Percentiles rank a stretch among this genome's conserved stretches.
Evolutionary conservation across 1,140 invertebrate species (phyloP).

Genomic region (Helicoverpa zea): DNA sequence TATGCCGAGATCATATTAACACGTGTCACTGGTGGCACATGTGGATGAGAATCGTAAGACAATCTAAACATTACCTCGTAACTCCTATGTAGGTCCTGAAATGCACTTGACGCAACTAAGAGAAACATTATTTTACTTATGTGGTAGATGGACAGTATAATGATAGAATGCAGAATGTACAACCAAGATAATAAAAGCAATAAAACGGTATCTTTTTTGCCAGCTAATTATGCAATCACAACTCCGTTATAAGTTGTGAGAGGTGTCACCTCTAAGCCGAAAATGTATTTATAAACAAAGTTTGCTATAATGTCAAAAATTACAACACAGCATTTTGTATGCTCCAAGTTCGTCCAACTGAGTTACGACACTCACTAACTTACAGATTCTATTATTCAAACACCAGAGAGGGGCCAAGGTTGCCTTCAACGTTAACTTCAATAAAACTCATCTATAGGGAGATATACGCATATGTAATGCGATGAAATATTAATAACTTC

Average conservation of each 20-base stretch:
- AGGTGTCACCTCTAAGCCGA: conserved; percentile 1
- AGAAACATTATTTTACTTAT: too few relatives aligned
- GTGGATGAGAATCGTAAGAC: conserved; percentile 35
- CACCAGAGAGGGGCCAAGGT: conserved; percentile 48
- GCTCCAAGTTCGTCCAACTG: conserved; percentile 38
- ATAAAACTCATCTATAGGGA: conserved; percentile 13
- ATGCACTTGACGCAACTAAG: too few relatives aligned
- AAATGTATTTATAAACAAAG: conserved; percentile 2
- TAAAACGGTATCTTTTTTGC: not conserved
- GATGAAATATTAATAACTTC: not conserved
- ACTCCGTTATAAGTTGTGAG: not conserved
- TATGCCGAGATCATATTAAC: conserved; percentile 8
- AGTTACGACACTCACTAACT: conserved; percentile 40
- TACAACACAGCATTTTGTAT: conserved; percentile 42
- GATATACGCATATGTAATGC: conserved; percentile 13
- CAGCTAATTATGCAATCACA: not conserved
- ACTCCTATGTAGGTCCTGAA: too few relatives aligned
- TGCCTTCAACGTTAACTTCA: conserved; percentile 27
- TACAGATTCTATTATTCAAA: conserved; percentile 46
- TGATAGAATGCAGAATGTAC: too few relatives aligned
- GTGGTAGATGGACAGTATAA: too few relatives aligned
- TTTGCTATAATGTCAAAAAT: conserved; percentile 48
- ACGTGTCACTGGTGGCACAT: not conserved
- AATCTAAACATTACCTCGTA: not conserved
- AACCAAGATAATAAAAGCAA: too few relatives aligned